These are phyloP conservation scores for Zhengitettix transpicula DNA, from an alignment of 2,888 invertebrate species.

Conservation along the genomic window DNA sequence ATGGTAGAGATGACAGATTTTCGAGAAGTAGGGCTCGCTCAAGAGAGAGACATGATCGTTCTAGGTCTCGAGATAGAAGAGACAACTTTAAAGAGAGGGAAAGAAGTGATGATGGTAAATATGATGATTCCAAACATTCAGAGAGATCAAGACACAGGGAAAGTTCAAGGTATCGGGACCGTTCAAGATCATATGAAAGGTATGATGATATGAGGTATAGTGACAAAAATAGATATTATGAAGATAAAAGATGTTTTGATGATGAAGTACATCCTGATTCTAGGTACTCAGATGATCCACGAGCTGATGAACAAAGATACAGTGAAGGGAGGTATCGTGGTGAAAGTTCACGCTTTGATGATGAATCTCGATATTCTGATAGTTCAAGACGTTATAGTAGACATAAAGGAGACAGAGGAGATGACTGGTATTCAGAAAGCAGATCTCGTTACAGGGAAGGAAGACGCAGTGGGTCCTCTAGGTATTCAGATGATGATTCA, in stretches of 20 bases:
- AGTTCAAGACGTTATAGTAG: constrained; percentile 2
- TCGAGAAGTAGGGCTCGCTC: not conserved
- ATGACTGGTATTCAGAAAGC: constrained; percentile 2
- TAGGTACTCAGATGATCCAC: not conserved
- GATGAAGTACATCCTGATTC: not conserved
- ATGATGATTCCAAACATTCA: not conserved
- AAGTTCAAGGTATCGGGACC: not conserved
- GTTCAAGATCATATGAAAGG: not conserved
- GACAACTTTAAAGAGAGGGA: constrained; percentile 1
- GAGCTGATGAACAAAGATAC: no score
- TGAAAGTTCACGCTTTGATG: not conserved
- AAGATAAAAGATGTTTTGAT: not conserved
- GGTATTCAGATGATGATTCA: constrained; percentile 2
- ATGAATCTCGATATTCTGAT: not conserved
- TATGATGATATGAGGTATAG: not conserved
- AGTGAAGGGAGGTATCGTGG: not conserved
- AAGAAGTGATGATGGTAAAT: constrained; percentile 1
- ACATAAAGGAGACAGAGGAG: not conserved
- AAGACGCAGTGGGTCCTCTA: constrained; percentile 3
- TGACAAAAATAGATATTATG: not conserved
- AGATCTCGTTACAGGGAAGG: constrained; percentile 4
- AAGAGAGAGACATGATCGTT: not conserved
- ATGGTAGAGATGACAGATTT: constrained; percentile 5
- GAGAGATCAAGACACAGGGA: not conserved
- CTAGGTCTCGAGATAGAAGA: constrained; percentile 2